A percentile compares a stretch with the other conserved stretches of the same genome.
phyloP scores from a whole-genome alignment of 2,888 invertebrate species.

The Amitus sp. region DNA sequence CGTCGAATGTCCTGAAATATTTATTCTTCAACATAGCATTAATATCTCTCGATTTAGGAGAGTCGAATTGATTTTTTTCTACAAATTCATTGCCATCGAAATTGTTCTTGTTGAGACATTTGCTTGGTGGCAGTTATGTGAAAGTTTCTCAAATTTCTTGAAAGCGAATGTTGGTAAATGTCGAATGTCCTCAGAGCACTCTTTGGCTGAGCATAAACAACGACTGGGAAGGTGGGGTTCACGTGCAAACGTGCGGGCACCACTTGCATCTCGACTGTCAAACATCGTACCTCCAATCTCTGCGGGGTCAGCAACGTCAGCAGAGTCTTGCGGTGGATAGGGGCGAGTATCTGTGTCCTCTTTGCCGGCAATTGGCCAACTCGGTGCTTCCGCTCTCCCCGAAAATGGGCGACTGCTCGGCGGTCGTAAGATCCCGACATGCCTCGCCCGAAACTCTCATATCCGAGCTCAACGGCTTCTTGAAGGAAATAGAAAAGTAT shows the following conservation, averaged over 20 bases:
- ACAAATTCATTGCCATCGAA: no score
- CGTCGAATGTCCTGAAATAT: no score
- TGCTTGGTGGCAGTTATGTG: no score
- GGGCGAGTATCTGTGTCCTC: conserved; percentile 94
- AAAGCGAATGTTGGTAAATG: no score
- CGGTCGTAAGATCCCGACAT: conserved; percentile 72
- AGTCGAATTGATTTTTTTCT: no score
- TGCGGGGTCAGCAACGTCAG: conserved; percentile 80
- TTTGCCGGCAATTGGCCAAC: conserved; percentile 92
- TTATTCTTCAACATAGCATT: no score
- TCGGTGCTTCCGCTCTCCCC: conserved; percentile 88
- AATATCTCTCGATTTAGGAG: no score
- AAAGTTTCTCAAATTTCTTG: no score
- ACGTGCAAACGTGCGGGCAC: conserved; percentile 96
- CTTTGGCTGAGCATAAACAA: conserved; percentile 83
- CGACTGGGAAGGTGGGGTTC: conserved; percentile 92
- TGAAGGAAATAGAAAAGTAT: conserved; percentile 75
- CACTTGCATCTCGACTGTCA: conserved; percentile 95
- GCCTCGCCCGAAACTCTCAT: conserved; percentile 67
- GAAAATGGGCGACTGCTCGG: conserved; percentile 74
- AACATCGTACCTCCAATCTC: conserved; percentile 87
- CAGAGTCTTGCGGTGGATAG: conserved; percentile 78
- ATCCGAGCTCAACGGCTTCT: conserved; percentile 69
- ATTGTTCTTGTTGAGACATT: no score
- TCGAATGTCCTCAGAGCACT: conserved; percentile 74